phyloP scores from a whole-genome alignment of 2,797 vertebrate genomes.

The Siniperca obscura region DNA sequence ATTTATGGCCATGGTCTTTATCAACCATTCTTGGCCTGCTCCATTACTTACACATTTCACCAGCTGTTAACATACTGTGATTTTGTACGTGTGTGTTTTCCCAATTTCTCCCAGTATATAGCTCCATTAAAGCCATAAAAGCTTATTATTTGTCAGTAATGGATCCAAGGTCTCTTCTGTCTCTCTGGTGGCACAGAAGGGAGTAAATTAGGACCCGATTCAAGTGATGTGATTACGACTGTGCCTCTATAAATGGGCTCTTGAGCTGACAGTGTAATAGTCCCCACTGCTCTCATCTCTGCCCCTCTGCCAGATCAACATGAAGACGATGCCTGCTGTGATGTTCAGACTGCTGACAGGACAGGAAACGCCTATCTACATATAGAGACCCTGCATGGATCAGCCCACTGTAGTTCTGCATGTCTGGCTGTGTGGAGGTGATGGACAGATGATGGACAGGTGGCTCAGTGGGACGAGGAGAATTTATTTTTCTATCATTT shows the following conservation, averaged over 20 bases:
- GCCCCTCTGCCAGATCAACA: constrained; percentile 82
- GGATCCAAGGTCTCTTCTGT: constrained; percentile 22
- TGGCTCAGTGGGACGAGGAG: constrained; percentile 62
- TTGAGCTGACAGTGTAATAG: constrained; percentile 36
- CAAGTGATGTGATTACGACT: constrained; percentile 29
- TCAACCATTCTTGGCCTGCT: not conserved
- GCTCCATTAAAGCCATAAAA: constrained; percentile 29
- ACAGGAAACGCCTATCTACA: constrained; percentile 96
- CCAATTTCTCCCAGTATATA: not conserved
- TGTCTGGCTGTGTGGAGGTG: constrained; percentile 47
- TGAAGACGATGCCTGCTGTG: constrained; percentile 92
- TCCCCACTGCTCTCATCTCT: constrained; percentile 25
- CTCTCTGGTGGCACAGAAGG: constrained; percentile 8
- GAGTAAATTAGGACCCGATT: constrained; percentile 42
- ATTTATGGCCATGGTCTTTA: not conserved
- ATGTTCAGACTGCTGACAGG: constrained; percentile 98
- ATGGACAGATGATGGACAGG: constrained; percentile 44
- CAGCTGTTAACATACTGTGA: not conserved
- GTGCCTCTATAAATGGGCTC: constrained; percentile 16
- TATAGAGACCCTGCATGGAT: constrained; percentile 83
- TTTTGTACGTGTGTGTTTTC: constrained; percentile 10
- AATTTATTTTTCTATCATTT: constrained; percentile 84
- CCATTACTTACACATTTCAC: not conserved
- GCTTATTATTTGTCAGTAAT: constrained; percentile 34
- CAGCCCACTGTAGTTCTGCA: constrained; percentile 63